Base-by-base conservation (phyloP, 1,140 invertebrate genomes). In the Sycophila sp. region DNA sequence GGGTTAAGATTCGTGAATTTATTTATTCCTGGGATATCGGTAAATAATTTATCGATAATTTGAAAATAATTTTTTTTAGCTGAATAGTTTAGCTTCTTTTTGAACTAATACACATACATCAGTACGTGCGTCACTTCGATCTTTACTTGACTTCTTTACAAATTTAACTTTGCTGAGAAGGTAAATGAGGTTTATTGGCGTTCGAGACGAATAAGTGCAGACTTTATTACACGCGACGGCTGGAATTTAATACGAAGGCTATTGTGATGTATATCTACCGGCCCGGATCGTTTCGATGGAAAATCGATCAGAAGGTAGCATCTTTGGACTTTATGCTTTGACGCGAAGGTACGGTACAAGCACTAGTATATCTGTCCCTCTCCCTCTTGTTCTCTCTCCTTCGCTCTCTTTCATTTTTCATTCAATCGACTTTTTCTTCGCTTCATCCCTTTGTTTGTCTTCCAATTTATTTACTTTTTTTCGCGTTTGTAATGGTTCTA, bases 221-320 rank as follows among this genome's bases (percentile, higher is more conserved):
- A 75, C 69, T 65, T 74, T 76, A 78, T 78, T 77, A 77, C 76
- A 67, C 73, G 71, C 76, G 76, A 78, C 76, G 74, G 73, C 71
- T 76, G 75, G 76, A 80, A 80, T 80, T 79, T 78, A 79, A 78
- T 81, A 79, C 79, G 73, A 76, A 71, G 77, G 74, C 77, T 78
- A n/a, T n/a, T 72, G 75, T 80, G 81, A 81, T 79, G 78, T 80
- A 81, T 75, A 73, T n/a, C n/a, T n/a, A 66, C 73, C 71, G 68
- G 36, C 73, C 69, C 62, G 53, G 66, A 68, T 55, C 51, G 42
- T n/a, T n/a, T n/a, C 42, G 38, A 56, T 24, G 36, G 11, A 73
- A 75, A 80, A 79, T 82, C 81, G 80, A 82, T 82, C 80, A 81
- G 74, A 76, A 78, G 80, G 80, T 82, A 82, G 81, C 80, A 80